Percentiles rank a stretch among this genome's conserved stretches.
These are phyloP conservation scores for Cyaniris semiargus DNA, from an alignment of 2,888 invertebrate species.

Conservation along the genomic window DNA sequence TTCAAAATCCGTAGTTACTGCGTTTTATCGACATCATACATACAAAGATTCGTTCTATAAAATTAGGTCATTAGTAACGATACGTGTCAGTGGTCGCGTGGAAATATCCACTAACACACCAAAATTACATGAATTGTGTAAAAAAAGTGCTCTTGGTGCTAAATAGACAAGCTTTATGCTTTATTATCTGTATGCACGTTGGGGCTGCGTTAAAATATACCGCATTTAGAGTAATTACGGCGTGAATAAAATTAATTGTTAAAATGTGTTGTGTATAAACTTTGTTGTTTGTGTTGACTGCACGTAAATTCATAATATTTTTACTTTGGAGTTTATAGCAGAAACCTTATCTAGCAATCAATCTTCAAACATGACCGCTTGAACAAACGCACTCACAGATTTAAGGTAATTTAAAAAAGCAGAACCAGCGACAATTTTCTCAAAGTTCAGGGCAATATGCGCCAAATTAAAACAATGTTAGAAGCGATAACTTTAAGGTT, in stretches of 20 bases:
- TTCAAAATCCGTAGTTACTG: too few species aligned
- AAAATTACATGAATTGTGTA: neutral
- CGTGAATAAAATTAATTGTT: neutral
- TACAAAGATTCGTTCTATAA: too few species aligned
- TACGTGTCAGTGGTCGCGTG: slow-evolving; percentile 27
- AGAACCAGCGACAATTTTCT: too few species aligned
- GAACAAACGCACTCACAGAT: neutral
- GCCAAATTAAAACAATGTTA: too few species aligned
- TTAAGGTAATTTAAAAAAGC: too few species aligned
- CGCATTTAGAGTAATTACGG: slow-evolving; percentile 19
- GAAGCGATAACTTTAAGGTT: too few species aligned
- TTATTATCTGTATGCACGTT: slow-evolving; percentile 4
- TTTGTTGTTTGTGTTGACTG: neutral
- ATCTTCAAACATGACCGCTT: neutral
- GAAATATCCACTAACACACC: neutral
- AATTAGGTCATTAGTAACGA: too few species aligned
- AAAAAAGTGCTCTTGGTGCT: neutral
- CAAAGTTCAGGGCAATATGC: too few species aligned
- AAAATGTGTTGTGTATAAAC: neutral
- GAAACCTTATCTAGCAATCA: neutral
- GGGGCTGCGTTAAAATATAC: neutral
- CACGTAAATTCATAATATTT: neutral
- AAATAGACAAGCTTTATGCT: neutral
- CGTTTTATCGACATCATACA: too few species aligned
- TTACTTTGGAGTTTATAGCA: neutral